Conservation (phyloP, 2,113 vertebrate species). For the Empidonax traillii region DNA sequence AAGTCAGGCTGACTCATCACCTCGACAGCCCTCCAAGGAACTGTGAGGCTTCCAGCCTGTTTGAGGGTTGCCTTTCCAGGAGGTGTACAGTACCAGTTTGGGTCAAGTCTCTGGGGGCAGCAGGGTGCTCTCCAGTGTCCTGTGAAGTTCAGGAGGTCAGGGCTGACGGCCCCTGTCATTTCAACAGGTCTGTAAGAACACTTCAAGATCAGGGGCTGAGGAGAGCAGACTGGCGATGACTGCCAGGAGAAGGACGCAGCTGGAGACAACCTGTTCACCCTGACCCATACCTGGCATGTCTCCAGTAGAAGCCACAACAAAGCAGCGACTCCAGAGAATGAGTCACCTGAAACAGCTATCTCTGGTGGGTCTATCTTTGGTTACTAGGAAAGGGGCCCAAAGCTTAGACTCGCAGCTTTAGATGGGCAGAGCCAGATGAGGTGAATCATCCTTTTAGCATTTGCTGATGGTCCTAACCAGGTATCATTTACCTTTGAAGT, state of each 20-base stretch:
- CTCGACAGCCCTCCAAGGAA: background rate
- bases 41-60: background rate
- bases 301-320: background rate
- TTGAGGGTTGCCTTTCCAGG: background rate
- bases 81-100: background rate
- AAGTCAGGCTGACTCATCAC: background rate
- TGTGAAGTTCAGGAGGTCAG: background rate
- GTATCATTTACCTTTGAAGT: background rate
- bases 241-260: background rate
- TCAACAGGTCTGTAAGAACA: background rate
- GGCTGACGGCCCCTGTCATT: background rate
- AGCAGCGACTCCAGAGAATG: background rate
- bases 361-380: background rate
- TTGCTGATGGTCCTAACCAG: background rate
- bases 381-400: background rate
- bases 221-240: background rate
- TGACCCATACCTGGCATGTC: background rate
- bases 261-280: background rate
- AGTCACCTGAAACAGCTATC: background rate
- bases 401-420: background rate
- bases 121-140: background rate
- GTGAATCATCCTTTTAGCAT: background rate
- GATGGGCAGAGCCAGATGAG: background rate
- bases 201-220: background rate
- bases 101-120: background rate